Conservation (phyloP, 2,113 vertebrate species). For the Takifugu flavidus region DNA sequence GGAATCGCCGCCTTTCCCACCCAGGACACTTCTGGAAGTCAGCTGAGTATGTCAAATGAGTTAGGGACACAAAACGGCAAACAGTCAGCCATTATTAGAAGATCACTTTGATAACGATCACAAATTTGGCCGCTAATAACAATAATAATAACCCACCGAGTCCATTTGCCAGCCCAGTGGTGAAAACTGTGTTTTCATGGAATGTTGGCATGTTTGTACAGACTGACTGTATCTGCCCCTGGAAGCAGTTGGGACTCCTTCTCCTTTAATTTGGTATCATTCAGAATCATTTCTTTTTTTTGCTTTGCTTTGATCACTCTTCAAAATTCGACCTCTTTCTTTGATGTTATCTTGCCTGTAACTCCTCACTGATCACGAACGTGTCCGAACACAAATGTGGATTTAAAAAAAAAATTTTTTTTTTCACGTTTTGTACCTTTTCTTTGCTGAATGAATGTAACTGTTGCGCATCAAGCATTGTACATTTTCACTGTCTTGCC, state of each 20-base stretch:
- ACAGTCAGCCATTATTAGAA: conserved; percentile 42
- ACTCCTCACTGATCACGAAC: conserved; percentile 34
- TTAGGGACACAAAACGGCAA: conserved; percentile 61
- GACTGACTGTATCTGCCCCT: conserved; percentile 54
- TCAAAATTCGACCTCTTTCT: conserved; percentile 49
- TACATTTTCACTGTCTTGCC: conserved; percentile 57
- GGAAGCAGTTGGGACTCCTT: conserved; percentile 57
- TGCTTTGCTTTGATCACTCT: conserved; percentile 40
- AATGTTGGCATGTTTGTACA: conserved; percentile 64
- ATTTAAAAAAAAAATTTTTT: conserved; percentile 46
- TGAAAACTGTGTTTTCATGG: conserved; percentile 64
- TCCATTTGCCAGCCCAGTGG: conserved; percentile 64
- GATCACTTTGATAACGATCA: not conserved
- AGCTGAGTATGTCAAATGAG: conserved; percentile 92
- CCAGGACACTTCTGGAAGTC: conserved; percentile 99
- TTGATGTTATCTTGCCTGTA: conserved; percentile 60
- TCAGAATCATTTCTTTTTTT: conserved; percentile 45
- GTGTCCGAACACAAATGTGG: not conserved
- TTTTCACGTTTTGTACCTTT: conserved; percentile 30
- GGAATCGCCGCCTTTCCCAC: conserved; percentile 98
- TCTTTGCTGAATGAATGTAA: conserved; percentile 63
- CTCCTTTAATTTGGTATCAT: conserved; percentile 64
- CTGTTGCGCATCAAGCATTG: conserved; percentile 59
- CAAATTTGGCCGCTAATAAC: conserved; percentile 43
- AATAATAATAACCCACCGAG: conserved; percentile 69